Conservation (phyloP, 2,888 invertebrate species). For the Nemotelus nigrinus region DNA sequence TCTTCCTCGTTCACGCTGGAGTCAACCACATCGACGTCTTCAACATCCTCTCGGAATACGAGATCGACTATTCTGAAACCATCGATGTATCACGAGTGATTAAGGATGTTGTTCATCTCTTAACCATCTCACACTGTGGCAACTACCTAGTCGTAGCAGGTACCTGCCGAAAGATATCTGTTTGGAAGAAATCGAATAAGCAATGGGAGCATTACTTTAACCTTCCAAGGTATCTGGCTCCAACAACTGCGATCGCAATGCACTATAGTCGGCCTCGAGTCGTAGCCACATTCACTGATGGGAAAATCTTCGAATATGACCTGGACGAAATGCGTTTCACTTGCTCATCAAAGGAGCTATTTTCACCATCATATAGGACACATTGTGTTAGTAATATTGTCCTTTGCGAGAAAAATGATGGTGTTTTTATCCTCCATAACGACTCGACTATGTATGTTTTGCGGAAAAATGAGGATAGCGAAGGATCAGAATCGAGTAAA, state of each 20-base stretch:
- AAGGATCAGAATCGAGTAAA: slow-evolving; percentile 41
- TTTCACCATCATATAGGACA: slow-evolving; percentile 65
- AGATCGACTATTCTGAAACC: slow-evolving; percentile 60
- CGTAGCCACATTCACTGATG: slow-evolving; percentile 81
- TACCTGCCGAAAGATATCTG: slow-evolving; percentile 71
- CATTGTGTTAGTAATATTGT: slow-evolving; percentile 69
- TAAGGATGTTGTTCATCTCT: slow-evolving; percentile 68
- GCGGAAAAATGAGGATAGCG: slow-evolving; percentile 52
- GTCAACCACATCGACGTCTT: slow-evolving; percentile 64
- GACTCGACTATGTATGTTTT: slow-evolving; percentile 68
- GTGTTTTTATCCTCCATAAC: slow-evolving; percentile 78
- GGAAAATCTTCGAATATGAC: slow-evolving; percentile 82
- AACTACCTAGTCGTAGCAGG: slow-evolving; percentile 76
- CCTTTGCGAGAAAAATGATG: slow-evolving; percentile 71
- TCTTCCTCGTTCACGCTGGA: slow-evolving; percentile 63
- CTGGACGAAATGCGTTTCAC: slow-evolving; percentile 72
- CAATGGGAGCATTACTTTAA: slow-evolving; percentile 67
- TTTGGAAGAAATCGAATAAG: slow-evolving; percentile 68
- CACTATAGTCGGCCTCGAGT: slow-evolving; percentile 70
- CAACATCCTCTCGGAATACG: slow-evolving; percentile 59
- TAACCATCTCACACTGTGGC: slow-evolving; percentile 68
- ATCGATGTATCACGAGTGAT: slow-evolving; percentile 64
- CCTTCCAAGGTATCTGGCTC: slow-evolving; percentile 76
- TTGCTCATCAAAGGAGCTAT: slow-evolving; percentile 70
- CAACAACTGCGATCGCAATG: slow-evolving; percentile 78